Base-by-base conservation (phyloP, 2,888 invertebrate species). In the Volucella inanis region DNA sequence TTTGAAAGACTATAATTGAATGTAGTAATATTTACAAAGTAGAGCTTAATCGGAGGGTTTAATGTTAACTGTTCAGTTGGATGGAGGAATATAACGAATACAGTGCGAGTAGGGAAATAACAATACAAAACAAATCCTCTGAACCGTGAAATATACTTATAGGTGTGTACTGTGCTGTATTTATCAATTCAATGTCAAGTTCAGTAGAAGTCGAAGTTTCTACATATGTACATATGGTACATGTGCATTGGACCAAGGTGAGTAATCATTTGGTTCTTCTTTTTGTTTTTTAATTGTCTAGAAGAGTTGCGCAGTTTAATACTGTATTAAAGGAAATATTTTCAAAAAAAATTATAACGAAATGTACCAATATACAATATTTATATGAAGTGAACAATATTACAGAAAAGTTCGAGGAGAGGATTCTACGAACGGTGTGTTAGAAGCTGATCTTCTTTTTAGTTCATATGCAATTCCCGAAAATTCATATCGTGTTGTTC, bases 1-100 rank as follows among this genome's bases (percentile, higher is more conserved):
- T 90, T 91, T 91, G 91, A 89, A 88, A 76, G 88, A 84, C 87
- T 74, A 57, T 47, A 1, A 31, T 6, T 62, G 50, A 38, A 61
- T n/a, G 18, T n/a, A 18, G 0, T 43, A 14, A 39, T 18, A 10
- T 38, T 59, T 18, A 38, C 49, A 15, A 70, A 8, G 47, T 18
- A 54, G 45, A 80, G 80, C 18, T 75, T 79, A 65, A 68, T 62
- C 55, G 31, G 61, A 55, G 43, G 70, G 79, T 50, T 84, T 75
- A 59, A 65, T 61, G 61, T 65, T 54, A 68, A 85, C 85, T 85
- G 85, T 47, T 15, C 65, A 71, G 49, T 71, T 62, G 75, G 54
- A 65, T 67, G 41, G 74, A 55, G 62, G 64, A 71, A 55, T 81
- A 57, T 61, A 57, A n/a, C 15, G 22, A 74, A 70, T 50, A 65